A percentile compares a stretch with the other conserved stretches of the same genome.
These are phyloP conservation scores for Pogonus chalceus DNA, from an alignment of 1,140 invertebrate species.

Conservation along the genomic window DNA sequence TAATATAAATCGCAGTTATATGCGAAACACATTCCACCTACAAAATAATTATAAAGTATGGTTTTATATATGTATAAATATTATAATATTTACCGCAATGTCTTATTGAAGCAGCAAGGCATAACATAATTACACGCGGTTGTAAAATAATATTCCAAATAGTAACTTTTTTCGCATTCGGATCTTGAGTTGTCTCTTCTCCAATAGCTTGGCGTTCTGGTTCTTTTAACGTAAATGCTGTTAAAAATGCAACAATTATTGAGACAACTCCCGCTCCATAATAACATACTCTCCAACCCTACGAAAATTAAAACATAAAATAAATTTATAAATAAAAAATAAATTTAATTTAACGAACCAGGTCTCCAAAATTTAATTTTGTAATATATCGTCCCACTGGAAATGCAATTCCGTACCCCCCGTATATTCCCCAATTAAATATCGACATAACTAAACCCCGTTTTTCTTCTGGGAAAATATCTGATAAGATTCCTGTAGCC, in stretches of 20 bases:
- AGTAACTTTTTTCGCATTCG: constrained; percentile 39
- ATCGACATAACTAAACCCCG: constrained; percentile 82
- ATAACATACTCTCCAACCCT: constrained; percentile 85
- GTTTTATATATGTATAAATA: constrained; percentile 2
- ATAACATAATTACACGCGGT: constrained; percentile 70
- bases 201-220: constrained; percentile 63
- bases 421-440: constrained; percentile 94
- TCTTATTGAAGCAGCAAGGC: constrained; percentile 78
- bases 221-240: constrained; percentile 67
- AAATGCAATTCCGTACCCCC: constrained; percentile 86
- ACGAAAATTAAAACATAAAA: constrained; percentile 15
- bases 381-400: constrained; percentile 83
- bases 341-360: constrained; percentile 42
- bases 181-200: constrained; percentile 40
- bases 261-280: constrained; percentile 74
- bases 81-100: constrained; percentile 61
- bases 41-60: constrained; percentile 17
- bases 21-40: constrained; percentile 78
- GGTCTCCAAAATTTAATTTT: constrained; percentile 59
- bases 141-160: constrained; percentile 65
- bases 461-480: constrained; percentile 71
- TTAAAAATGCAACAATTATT: constrained; percentile 59
- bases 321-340: background rate
- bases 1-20: constrained; percentile 87
- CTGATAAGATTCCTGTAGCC: constrained; percentile 75